Evolutionary conservation across 2,113 vertebrate genomes (phyloP), one percentile per base, ranked within the genome.

Genomic region (Lepidothrix coronata): DNA sequence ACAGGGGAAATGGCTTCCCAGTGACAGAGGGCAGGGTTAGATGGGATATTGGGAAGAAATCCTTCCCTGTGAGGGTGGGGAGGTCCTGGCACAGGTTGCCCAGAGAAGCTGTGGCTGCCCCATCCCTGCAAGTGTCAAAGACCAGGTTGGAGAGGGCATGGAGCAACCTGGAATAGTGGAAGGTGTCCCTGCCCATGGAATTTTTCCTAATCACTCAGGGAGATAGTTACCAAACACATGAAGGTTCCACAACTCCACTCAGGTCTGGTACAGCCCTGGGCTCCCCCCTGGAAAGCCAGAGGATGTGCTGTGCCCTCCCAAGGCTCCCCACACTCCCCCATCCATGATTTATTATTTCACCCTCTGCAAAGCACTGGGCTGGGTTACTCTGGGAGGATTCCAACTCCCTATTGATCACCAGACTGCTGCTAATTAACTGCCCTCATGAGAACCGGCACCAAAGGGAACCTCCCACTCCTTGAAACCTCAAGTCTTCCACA

Each of bases 121-220:
- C 58, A 74, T 55, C 62, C 35, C 52, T 76, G 44, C 6, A 0
- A 85, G 24, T 51, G 52, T 3, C 44, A 35, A 21, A 59, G 31
- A 37, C 35, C 44, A 21, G 35, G 23, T 0, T 85, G 59, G 67
- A 71, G 0, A 0, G 15, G 14, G 28, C 33, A 65, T 33, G 49
- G 71, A 58, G 24, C 62, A 43, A 0, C 16, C 35, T 67, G 44
- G 62, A 25, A 20, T 0, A 3, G 21, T 27, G 54, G 72, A 2
- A 68, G 17, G 7, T 18, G 73, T 52, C 35, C 44, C 77, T 57
- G 51, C 12, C 30, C 12, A 11, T 19, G 33, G 21, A 30, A 59
- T 52, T 68, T 68, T 58, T 20, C 41, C 58, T 44, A 13, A 21
- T 59, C 44, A 31, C 27, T 52, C 72, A 59, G 35, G 72, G 52